Evolutionary conservation across 1,140 invertebrate genomes (phyloP).

Genomic region (Bombus huntii): DNA sequence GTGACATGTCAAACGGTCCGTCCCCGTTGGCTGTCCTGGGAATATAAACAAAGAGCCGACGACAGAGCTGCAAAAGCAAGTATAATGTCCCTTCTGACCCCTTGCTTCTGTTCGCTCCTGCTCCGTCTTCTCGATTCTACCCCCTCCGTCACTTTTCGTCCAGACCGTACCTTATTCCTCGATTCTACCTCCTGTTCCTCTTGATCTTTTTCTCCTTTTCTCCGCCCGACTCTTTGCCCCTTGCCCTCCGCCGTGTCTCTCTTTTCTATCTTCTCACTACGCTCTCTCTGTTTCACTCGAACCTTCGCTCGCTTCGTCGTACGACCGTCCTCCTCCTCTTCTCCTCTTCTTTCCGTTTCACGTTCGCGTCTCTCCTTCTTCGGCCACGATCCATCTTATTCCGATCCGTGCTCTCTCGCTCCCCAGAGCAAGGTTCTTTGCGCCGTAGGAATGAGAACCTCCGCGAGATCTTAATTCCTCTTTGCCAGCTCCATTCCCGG

Average conservation of each 20-base stretch:
- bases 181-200: constrained; percentile 8
- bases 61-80: constrained; percentile 57
- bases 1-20: constrained; percentile 70
- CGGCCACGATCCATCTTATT: constrained; percentile 30
- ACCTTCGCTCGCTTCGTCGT: background rate
- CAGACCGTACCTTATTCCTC: constrained; percentile 24
- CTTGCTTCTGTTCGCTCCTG: constrained; percentile 27
- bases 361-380: background rate
- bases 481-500: constrained; percentile 66
- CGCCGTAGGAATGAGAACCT: constrained; percentile 61
- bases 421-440: constrained; percentile 54
- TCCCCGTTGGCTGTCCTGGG: constrained; percentile 42
- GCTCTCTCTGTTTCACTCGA: constrained; percentile 12
- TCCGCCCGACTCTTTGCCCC: background rate
- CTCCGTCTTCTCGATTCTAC: constrained; percentile 39
- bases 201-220: constrained; percentile 44
- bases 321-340: background rate
- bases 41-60: constrained; percentile 67
- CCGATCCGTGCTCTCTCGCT: constrained; percentile 2
- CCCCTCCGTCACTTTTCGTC: constrained; percentile 42
- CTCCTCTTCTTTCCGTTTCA: background rate
- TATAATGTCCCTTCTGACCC: constrained; percentile 62
- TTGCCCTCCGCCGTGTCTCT: background rate
- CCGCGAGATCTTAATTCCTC: constrained; percentile 69
- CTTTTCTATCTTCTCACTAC: background rate